Percentiles rank a stretch among this genome's conserved stretches.
phyloP scores from a whole-genome alignment of 2,888 invertebrate species.

The Nomada fucata region DNA sequence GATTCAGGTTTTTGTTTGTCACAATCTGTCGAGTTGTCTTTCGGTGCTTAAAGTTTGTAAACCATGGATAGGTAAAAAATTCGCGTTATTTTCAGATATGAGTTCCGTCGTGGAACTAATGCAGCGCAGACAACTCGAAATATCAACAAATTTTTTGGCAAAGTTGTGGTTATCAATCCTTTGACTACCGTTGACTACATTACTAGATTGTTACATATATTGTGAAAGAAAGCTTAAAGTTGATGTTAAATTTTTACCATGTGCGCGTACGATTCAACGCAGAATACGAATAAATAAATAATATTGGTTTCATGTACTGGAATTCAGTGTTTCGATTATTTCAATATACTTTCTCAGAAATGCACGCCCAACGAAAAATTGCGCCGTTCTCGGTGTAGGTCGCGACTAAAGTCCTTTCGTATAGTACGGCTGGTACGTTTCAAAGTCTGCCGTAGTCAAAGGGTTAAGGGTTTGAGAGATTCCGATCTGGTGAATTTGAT shows the following conservation, averaged over 20 bases:
- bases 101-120: constrained; percentile 16
- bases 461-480: background rate
- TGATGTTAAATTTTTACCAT: background rate
- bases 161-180: too few relatives aligned
- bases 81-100: constrained; percentile 10
- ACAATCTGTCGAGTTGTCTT: background rate
- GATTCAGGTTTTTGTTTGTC: background rate
- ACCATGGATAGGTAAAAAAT: constrained; percentile 2
- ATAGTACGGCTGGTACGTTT: background rate
- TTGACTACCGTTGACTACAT: too few relatives aligned
- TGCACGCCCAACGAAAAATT: background rate
- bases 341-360: background rate
- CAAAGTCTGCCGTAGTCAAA: constrained; percentile 14
- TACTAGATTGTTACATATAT: background rate
- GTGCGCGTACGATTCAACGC: background rate
- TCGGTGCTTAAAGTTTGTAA: background rate
- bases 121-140: background rate
- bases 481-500: too few relatives aligned
- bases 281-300: background rate
- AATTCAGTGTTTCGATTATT: constrained; percentile 6
- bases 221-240: background rate
- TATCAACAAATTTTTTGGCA: background rate
- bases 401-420: background rate
- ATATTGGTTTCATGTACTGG: background rate
- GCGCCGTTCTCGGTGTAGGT: background rate